Base-by-base conservation (phyloP, 2,888 invertebrate genomes). In the Colostygia pectinataria region DNA sequence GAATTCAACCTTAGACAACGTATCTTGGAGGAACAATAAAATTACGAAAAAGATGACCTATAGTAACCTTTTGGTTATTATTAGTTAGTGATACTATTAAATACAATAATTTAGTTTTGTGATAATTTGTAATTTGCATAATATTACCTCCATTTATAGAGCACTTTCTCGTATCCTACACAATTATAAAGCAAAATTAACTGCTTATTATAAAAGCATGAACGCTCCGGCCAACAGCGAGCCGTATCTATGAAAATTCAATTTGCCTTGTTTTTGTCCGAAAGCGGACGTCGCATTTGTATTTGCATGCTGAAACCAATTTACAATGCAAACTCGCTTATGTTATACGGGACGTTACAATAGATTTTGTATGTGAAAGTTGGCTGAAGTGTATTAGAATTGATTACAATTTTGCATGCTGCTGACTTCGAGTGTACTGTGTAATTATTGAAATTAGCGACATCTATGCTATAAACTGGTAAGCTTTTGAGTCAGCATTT, bases 261-360 rank as follows among this genome's bases (percentile, higher is more conserved):
- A 84, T 84, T 83, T 80, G 75, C 63, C 69, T 59, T 77, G 80
- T 83, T 84, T 83, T 84, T 83, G 76, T 68, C 48, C 63, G 68
- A 81, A 74, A 77, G 69, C 72, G 71, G 66, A 60, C 66, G 58
- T 55, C 53, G 64, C 68, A 72, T 71, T 73, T 76, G 73, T 82
- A 82, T 84, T 85, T 86, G 83, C 79, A 77, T 82, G 77, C 75
- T 74, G 71, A 77, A 70, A 74, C 76, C 77, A 74, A 85, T 87
- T 82, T 85, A 81, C 82, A 85, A 77, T 87, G 85, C 86, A 86
- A 87, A 87, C 83, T 67, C 73, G 75, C 66, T 78, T 77, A 76
- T 81, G 70, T 75, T 72, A 76, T 73, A 65, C 63, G 65, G 56
- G 37, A 54, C 50, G 48, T 40, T 49, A 55, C 54, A 42, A 58